Base-by-base conservation (phyloP, 2,888 invertebrate species). In the Harpalus rubripes region DNA sequence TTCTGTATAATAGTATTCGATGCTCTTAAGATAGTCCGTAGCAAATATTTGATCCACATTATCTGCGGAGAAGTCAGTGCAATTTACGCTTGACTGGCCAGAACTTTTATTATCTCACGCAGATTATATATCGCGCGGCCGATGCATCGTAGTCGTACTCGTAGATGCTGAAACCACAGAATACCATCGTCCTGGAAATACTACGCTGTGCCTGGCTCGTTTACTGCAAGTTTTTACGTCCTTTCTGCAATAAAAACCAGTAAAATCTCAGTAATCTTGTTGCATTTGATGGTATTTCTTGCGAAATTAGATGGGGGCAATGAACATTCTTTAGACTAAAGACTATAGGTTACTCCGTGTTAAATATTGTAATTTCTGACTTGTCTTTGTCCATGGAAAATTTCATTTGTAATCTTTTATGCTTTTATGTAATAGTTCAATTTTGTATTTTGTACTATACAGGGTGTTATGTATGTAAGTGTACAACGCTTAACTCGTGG, bases 141-240 rank as follows among this genome's bases (percentile, higher is more conserved):
- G 39, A 15, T 39, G 68, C 41, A 44, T 74, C 44, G 41, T 74
- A 44, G 72, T 74, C 44, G 72, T 74, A 44, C 41, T 74, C 41
- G 72, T 39, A n/a, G 68, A 68, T 26, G 72, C 72, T 74, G 72
- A 74, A 74, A 74, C 72, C 72, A 74, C 72, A 74, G 63, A 74
- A 74, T 74, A 18, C 41, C 72, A 74, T 5, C 68, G 32, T 15
- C 4, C 5, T 18, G 72, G 44, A 74, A 74, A 74, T 44, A 74
- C 44, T 74, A 44, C 44, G 41, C 72, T 74, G 32, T 32, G 32
- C 32, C 44, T 52, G 10, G 44, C 44, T 52, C 10, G 16, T 59
- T 59, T 59, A 59, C 44, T 52, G 44, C 44, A 52, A 52, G 44
- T 52, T 52, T 52, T 52, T 52, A 52, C 44, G 44, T 52, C 12